Base-by-base conservation (phyloP, 2,888 invertebrate genomes). In the Thalpophila matura region DNA sequence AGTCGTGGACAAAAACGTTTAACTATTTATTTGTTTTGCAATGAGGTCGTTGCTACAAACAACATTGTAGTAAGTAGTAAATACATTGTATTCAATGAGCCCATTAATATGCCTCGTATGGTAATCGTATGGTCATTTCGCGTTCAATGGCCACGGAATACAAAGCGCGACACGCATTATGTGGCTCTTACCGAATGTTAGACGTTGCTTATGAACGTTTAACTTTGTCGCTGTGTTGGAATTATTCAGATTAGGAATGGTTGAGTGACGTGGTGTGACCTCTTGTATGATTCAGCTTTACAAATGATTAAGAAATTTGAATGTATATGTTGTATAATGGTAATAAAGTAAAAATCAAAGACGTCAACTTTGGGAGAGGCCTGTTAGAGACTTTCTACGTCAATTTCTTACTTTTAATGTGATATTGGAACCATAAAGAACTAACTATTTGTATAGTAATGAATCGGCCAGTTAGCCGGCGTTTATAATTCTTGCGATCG, bases 61-160 rank as follows among this genome's bases (percentile, higher is more conserved):
- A 67, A 43, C 33, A 53, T 4, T 45, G 45, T 66, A 72, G 68
- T 58, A 29, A 50, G 24, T 66, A 73, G 57, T 50, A 50, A 31
- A 38, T 12, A 35, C 38, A 51, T 63, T 59, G 74, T 59, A 57
- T 54, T 53, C 58, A 55, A 46, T 45, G 51, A 47, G 58, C 33
- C 9, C 77, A 64, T 75, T 61, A 59, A 68, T 57, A 73, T 64
- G 68, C 77, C 45, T 26, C 56, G 61, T 74, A 65, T 77, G 74
- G 61, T 68, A 54, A 64, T 50, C n/a, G 58, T 77, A 62, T 65
- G 78, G 78, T 45, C 69, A 77, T 75, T 75, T 74, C 18, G 57
- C 61, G 74, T 68, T 26, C 78, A 59, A 20, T 62, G 58, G 46
- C 74, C 53, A 45, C 38, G 38, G 57, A 55, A 59, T 55, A 74